Base-by-base conservation (phyloP, 53 echinoderm and acorn worm species). In the Patiria pectinifera region DNA sequence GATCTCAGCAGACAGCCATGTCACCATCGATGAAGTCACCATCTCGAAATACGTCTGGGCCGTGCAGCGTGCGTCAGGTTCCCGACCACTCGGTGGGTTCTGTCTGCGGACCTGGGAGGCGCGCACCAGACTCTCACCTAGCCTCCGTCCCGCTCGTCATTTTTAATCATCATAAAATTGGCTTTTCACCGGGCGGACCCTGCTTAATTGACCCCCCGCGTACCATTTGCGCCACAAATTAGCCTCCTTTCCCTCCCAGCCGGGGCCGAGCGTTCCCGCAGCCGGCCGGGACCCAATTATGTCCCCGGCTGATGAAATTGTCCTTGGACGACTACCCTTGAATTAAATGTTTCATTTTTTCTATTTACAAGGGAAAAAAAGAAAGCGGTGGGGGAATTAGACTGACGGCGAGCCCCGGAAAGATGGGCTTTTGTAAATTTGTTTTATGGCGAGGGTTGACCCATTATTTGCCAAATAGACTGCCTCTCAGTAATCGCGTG, bases 311-410 rank as follows among this genome's bases (percentile, higher is more conserved):
- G 46, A 90, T 90, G 80, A 66, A 90, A 80, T 69, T 81, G 90
- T 15, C 90, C 90, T 90, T 90, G 90, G 81, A 90, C 90, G 90
- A 90, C 79, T 90, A 46, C 81, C 80, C 90, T 90, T 90, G 90
- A 90, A 90, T 90, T 90, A 80, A 69, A 80, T 81, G 90, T 81
- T 90, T 80, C 90, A 45, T n/a, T 90, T 78, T 78, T 89, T 58
- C 6, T 84, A 63, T 84, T 84, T 66, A 84, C 84, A 84, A 35
- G 35, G 35, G 35, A 35, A 63, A 83, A 81, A 59, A 80, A 53
- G 53, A 6, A 15, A 44, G 48, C 4, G 23, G 35, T 35, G 35
- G 35, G 90, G 69, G 71, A 90, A 90, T 90, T 80, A 90, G 90
- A 90, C 80, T 80, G 62, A 80, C 47, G 90, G 81, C 66, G 59